Base-by-base conservation (phyloP, 2,113 vertebrate genomes). In the Chaetodon trifascialis region DNA sequence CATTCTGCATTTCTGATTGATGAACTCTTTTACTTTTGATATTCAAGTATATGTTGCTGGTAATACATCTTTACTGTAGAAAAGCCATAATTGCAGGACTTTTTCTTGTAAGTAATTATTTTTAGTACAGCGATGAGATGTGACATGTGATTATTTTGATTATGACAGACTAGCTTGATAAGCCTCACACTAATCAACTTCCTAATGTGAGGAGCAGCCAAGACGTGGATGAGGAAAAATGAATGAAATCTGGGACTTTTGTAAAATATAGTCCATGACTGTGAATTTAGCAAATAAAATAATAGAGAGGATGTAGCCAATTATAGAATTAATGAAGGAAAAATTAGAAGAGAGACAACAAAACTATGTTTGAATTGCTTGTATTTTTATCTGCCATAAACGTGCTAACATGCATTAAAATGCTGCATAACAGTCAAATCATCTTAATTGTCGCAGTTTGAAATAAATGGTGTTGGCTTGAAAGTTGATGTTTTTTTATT, bases 161-260 rank as follows among this genome's bases (percentile, higher is more conserved):
- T 4, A 80, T n/a, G 11, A 11, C 25, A 1, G 6, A 58, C 7
- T 3, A 19, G 38, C 38, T 58, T 30, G 30, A 73, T 58, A 40
- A 67, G 51, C 42, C 34, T 52, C n/a, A 51, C 42, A 73, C 17
- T 19, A 46, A 25, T 55, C 60, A 65, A 23, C 68, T 11, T 30
- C 21, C 38, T 38, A 25, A 73, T 65, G 21, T 65, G 73, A 76
- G 17, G 30, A 56, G 11, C 34, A 40, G 40, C 42, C 23, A 40
- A 71, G 66, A 60, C 40, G 30, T 44, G 23, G 44, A 73, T 38
- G 12, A 46, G 40, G 38, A 71, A 47, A 76, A 17, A 49, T 19
- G 3, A 40, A 60, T 34, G 17, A 58, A 60, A 34, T 60, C 56
- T 49, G 3, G 7, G 16, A 59, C 11, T 1, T 49, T n/a, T 4